Evolutionary conservation across 1,140 invertebrate species (phyloP).

Genomic region (Lamellibrachia luymesi): DNA sequence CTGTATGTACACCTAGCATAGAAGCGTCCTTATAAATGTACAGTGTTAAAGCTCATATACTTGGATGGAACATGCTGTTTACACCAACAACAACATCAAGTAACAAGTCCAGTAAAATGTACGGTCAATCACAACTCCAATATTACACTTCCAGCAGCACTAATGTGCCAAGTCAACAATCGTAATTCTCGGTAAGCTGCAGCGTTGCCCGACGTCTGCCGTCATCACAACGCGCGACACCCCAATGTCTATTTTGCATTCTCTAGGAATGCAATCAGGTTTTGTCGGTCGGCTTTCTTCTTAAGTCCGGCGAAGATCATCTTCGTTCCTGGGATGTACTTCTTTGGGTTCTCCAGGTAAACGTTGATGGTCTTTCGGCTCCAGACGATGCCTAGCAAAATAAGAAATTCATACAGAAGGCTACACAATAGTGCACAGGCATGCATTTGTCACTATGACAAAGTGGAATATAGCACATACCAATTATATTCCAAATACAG

Average conservation of each 20-base stretch:
- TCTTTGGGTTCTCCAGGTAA: constrained; percentile 98
- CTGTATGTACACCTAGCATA: background rate
- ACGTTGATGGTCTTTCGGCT: constrained; percentile 88
- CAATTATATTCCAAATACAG: too few species aligned
- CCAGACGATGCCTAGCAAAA: constrained; percentile 85
- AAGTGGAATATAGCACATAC: too few species aligned
- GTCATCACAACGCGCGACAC: background rate
- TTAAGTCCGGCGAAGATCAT: constrained; percentile 99
- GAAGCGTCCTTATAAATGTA: background rate
- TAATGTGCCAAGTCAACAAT: constrained; percentile 2
- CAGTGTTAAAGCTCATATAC: background rate
- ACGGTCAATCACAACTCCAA: background rate
- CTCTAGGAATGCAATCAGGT: constrained; percentile 91
- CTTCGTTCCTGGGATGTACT: constrained; percentile 96
- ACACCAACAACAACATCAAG: background rate
- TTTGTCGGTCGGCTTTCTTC: constrained; percentile 88
- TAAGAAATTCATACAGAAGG: background rate
- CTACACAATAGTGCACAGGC: too few species aligned
- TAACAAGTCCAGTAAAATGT: constrained; percentile 6
- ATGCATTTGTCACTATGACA: too few species aligned
- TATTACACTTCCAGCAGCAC: constrained; percentile 8
- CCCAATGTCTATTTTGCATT: background rate
- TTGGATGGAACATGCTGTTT: background rate
- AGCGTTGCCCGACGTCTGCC: background rate
- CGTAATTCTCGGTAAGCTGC: background rate